Evolutionary conservation across 2,888 invertebrate genomes (phyloP).

Genomic region (Melanotus villosus): DNA sequence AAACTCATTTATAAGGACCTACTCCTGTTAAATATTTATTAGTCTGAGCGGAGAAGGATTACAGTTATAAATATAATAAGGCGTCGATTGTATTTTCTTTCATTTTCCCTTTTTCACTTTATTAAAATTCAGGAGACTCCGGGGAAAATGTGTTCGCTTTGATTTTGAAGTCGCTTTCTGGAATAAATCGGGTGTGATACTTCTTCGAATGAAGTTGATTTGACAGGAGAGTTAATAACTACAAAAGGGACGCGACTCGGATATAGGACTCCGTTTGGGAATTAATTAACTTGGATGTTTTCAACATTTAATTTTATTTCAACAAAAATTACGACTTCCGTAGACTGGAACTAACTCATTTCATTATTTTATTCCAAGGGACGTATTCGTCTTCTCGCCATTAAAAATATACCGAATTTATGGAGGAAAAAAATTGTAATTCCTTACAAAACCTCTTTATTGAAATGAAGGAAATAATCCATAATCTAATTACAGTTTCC

Average conservation of each 20-base stretch:
- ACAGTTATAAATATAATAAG: conserved; percentile 44
- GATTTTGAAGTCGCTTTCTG: conserved; percentile 32
- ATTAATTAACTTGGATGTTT: neutral
- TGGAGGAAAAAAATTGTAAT: too few relatives aligned
- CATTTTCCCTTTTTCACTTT: conserved; percentile 40
- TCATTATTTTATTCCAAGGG: too few relatives aligned
- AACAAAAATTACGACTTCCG: neutral
- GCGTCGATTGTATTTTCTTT: conserved; percentile 39
- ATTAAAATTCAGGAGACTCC: conserved; percentile 39
- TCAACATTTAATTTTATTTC: neutral
- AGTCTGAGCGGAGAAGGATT: conserved; percentile 36
- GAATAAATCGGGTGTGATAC: conserved; percentile 29
- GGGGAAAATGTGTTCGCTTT: conserved; percentile 34
- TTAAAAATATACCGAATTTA: too few relatives aligned
- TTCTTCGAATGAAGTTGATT: conserved; percentile 29
- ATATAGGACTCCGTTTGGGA: neutral
- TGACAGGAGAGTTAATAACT: conserved; percentile 23
- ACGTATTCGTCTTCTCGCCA: too few relatives aligned
- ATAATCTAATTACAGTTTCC: too few relatives aligned
- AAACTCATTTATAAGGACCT: conserved; percentile 37
- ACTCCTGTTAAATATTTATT: conserved; percentile 44
- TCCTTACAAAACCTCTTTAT: too few relatives aligned
- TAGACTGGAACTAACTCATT: too few relatives aligned
- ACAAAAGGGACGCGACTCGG: conserved; percentile 8
- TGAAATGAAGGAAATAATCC: too few relatives aligned